Conservation (phyloP, 2,113 vertebrate species). For the Acanthisitta chloris region DNA sequence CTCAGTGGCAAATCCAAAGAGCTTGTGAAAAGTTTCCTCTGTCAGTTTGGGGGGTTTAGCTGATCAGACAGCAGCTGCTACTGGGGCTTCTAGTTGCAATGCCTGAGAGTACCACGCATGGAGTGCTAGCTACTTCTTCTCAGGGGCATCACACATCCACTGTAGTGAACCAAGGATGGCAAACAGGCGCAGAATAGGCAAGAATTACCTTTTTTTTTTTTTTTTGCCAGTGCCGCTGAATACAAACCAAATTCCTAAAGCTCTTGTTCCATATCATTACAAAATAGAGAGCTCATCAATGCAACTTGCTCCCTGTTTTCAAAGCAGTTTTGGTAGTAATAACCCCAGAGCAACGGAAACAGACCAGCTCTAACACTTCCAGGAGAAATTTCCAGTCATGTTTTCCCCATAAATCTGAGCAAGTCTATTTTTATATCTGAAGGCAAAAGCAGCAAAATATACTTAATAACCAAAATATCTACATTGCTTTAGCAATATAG, state of each 20-base stretch:
- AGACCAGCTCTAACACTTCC: neutral
- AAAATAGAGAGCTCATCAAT: neutral
- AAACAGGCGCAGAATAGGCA: neutral
- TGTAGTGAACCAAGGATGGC: fast-evolving
- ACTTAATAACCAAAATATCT: neutral
- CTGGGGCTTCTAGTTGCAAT: neutral
- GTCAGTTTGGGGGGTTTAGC: neutral
- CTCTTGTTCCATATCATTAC: neutral
- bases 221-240: neutral
- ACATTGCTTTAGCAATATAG: neutral
- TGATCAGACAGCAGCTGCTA: neutral
- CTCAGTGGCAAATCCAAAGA: neutral
- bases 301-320: neutral
- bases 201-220: neutral
- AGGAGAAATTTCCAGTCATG: neutral
- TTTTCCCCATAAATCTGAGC: neutral
- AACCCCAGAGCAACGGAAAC: neutral
- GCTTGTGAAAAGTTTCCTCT: neutral
- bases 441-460: neutral
- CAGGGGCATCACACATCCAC: neutral
- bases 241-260: neutral
- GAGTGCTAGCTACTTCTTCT: neutral
- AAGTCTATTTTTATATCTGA: neutral
- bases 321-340: neutral
- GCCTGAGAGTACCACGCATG: neutral